Conservation (phyloP, 92 coral and sea anemone species). For the Metridium senile region DNA sequence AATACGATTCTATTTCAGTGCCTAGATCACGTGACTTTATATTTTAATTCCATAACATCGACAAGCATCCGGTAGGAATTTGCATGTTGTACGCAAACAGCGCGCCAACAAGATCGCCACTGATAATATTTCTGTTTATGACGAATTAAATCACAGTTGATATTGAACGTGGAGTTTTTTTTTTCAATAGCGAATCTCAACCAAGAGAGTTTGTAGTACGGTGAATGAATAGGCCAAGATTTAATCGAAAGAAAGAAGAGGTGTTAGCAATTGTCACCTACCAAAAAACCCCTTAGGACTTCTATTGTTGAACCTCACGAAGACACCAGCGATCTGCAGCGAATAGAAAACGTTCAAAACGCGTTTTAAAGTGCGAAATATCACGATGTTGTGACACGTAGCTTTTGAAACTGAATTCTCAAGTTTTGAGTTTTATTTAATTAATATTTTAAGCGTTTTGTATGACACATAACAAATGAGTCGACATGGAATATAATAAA, state of each 20-base stretch:
- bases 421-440: not conserved
- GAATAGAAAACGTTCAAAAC: not conserved
- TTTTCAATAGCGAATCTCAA: not conserved
- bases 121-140: not conserved
- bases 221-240: not conserved
- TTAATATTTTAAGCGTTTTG: slow-evolving; percentile 5
- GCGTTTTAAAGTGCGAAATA: not conserved
- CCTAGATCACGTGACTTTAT: too few species aligned
- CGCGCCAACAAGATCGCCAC: not conserved
- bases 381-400: not conserved
- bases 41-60: too few species aligned
- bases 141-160: not conserved
- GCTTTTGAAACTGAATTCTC: not conserved
- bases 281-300: not conserved
- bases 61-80: not conserved
- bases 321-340: not conserved
- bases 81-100: not conserved
- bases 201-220: not conserved
- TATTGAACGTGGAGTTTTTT: not conserved
- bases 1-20: too few species aligned
- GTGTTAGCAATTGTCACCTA: not conserved
- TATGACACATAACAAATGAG: not conserved
- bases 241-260: not conserved
- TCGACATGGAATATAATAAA: not conserved
- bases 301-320: not conserved